These are phyloP conservation scores for Blastobasis lacticolella DNA, from an alignment of 2,888 invertebrate species.

Conservation along the genomic window DNA sequence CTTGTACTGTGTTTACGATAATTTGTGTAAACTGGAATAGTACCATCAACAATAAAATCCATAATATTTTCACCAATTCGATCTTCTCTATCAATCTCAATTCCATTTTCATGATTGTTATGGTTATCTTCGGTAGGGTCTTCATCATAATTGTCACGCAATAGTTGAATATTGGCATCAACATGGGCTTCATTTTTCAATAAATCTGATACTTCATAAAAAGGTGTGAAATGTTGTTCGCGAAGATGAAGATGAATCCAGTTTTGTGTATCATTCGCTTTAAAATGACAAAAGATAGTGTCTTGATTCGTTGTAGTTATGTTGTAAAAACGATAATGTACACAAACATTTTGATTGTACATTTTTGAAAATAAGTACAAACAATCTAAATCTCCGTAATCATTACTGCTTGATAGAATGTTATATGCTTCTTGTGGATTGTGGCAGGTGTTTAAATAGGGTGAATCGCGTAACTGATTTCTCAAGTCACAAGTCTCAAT, in stretches of 20 bases:
- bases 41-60: slow-evolving; percentile 23
- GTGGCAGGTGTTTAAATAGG: slow-evolving; percentile 32
- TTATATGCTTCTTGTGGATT: slow-evolving; percentile 31
- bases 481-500: slow-evolving; percentile 28
- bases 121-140: slow-evolving; percentile 21
- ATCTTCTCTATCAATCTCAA: slow-evolving; percentile 21
- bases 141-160: slow-evolving; percentile 20
- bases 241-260: slow-evolving; percentile 35
- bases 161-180: slow-evolving; percentile 21
- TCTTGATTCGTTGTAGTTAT: slow-evolving; percentile 25
- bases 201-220: slow-evolving; percentile 23
- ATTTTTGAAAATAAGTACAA: slow-evolving; percentile 30
- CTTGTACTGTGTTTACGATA: slow-evolving; percentile 19
- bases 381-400: slow-evolving; percentile 32
- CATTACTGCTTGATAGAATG: slow-evolving; percentile 27
- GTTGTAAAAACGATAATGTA: slow-evolving; percentile 28
- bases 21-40: slow-evolving; percentile 22
- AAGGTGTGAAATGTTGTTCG: slow-evolving; percentile 22
- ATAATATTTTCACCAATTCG: slow-evolving; percentile 21
- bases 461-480: slow-evolving; percentile 31
- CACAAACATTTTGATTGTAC: slow-evolving; percentile 35
- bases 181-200: slow-evolving; percentile 21
- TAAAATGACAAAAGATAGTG: slow-evolving; percentile 30
- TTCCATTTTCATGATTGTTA: slow-evolving; percentile 21
- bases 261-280: slow-evolving; percentile 29